A percentile compares a stretch with the other conserved stretches of the same genome.
phyloP scores from a whole-genome alignment of 2,888 invertebrate genomes.

The Meta bourneti region DNA sequence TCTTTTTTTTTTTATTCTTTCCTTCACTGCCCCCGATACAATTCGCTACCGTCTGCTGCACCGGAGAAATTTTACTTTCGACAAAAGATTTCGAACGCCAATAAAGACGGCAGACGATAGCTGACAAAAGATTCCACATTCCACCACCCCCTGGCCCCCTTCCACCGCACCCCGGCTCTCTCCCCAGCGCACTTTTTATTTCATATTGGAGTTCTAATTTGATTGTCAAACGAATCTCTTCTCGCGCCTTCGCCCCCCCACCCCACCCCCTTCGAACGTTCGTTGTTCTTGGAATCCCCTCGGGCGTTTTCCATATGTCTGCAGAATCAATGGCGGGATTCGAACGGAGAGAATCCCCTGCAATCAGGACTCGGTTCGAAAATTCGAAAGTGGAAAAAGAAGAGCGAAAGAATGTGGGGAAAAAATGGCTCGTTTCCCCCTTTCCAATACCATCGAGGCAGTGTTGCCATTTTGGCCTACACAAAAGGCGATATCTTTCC shows the following conservation, averaged over 20 bases:
- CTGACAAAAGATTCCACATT: slow-evolving; percentile 60
- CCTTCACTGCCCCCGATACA: neutral
- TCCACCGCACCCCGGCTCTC: neutral
- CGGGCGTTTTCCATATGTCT: slow-evolving; percentile 34
- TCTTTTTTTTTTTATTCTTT: neutral
- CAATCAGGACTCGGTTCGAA: slow-evolving; percentile 26
- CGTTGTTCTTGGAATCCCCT: slow-evolving; percentile 37
- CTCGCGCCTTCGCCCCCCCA: neutral
- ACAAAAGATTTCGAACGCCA: slow-evolving; percentile 59
- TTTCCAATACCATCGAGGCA: neutral
- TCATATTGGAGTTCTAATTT: slow-evolving; percentile 66
- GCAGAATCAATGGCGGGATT: slow-evolving; percentile 49
- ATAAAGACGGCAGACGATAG: slow-evolving; percentile 61
- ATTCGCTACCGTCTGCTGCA: slow-evolving; percentile 16
- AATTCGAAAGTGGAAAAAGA: slow-evolving; percentile 7
- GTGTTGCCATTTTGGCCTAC: neutral
- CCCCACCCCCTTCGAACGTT: neutral
- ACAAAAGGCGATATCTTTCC: neutral
- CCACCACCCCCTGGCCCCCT: neutral
- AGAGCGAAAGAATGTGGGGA: neutral
- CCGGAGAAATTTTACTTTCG: slow-evolving; percentile 47
- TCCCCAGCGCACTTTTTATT: slow-evolving; percentile 40
- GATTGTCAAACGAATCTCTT: slow-evolving; percentile 68
- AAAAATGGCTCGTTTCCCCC: neutral
- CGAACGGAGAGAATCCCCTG: slow-evolving; percentile 14